Evolutionary conservation across 2,113 vertebrate species (phyloP).

Genomic region (Larimichthys crocea): DNA sequence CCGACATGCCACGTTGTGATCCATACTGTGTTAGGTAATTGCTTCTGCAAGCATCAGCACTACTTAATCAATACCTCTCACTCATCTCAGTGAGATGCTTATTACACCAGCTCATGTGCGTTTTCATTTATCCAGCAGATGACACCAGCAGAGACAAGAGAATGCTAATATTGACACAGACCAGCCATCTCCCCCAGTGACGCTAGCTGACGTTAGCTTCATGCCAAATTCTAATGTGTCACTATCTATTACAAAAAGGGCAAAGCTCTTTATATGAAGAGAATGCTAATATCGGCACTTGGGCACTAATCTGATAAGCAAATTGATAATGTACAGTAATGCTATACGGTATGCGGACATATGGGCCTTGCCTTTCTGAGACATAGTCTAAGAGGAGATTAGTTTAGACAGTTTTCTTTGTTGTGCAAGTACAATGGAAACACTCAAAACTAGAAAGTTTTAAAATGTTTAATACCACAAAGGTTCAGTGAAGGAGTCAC

Average conservation of each 20-base stretch:
- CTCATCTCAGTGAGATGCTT: conserved; percentile 50
- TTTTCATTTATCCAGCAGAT: conserved; percentile 57
- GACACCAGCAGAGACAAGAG: conserved; percentile 35
- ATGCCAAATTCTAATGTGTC: conserved; percentile 36
- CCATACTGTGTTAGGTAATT: conserved; percentile 69
- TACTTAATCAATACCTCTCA: conserved; percentile 69
- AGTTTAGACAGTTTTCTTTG: background rate
- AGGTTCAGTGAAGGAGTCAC: background rate
- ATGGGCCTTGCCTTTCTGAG: background rate
- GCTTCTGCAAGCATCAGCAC: conserved; percentile 63
- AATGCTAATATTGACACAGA: conserved; percentile 66
- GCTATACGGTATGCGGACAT: background rate
- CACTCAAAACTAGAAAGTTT: background rate
- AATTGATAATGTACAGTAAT: background rate
- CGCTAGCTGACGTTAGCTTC: conserved; percentile 45
- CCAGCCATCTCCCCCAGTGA: conserved; percentile 30
- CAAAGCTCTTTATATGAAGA: background rate
- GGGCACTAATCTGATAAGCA: background rate
- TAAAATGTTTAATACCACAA: background rate
- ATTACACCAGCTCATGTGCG: conserved; percentile 55
- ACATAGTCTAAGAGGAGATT: too few relatives aligned
- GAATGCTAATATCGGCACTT: conserved; percentile 21
- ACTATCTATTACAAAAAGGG: conserved; percentile 16
- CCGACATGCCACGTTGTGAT: conserved; percentile 28
- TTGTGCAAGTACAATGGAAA: background rate